Base-by-base conservation (phyloP, 2,797 vertebrate genomes). In the Miichthys miiuy region DNA sequence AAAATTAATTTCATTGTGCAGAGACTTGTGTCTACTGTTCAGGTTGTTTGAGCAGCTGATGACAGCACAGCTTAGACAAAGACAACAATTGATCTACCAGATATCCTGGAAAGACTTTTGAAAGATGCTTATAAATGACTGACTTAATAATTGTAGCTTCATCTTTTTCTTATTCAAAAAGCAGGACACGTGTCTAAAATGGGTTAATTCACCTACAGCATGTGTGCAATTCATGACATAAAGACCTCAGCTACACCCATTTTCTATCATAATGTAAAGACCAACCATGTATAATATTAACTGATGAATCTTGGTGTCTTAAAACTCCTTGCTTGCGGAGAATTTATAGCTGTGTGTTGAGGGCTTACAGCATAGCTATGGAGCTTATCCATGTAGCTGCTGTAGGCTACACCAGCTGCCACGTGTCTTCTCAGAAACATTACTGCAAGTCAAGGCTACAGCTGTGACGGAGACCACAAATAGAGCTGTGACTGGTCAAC, bases 1-100 rank as follows among this genome's bases (percentile, higher is more conserved):
- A 27, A 48, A n/a, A 55, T 16, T 51, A 44, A 71, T 70, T 76
- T 55, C 11, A 34, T 20, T 42, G 41, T 10, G 21, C 47, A 21
- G 8, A 50, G 21, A 20, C 41, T 62, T 46, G 2, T 25, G 18
- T 18, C 25, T 46, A 42, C 6, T 13, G 6, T 42, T 44, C 13
- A 44, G 10, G 42, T 44, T 77, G 42, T 57, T 61, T 20, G 20
- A 34, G 7, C 34, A 34, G 47, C 72, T 50, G 72, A 72, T 63
- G 21, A 67, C 4, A 46, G 47, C 6, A 16, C 10, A 66, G 52
- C 52, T 5, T 1, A 16, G 46, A 51, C 7, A 42, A 47, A 34
- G 34, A 8, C 34, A 34, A 34, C 7, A 34, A 34, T 2, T 34
- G 5, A 25, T 20, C 17, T 20, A 3, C 38, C 25, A 14, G 10